These are phyloP conservation scores for Campoplex nolae DNA, from an alignment of 2,888 invertebrate genomes.

Conservation along the genomic window DNA sequence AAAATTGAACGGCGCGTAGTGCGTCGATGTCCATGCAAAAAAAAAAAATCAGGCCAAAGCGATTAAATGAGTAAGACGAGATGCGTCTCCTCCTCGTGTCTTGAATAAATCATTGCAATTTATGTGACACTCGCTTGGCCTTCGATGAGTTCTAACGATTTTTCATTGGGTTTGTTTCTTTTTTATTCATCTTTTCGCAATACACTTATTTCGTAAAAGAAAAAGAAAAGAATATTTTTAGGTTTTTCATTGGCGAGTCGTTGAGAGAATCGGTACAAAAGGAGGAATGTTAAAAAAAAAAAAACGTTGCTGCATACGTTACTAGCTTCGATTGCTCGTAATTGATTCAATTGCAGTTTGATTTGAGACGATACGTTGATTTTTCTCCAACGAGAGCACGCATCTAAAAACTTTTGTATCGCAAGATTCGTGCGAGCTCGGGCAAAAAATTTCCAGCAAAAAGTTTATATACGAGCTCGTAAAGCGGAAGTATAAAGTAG, in stretches of 20 bases:
- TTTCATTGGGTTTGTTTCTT: slow-evolving; percentile 6
- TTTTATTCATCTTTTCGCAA: neutral
- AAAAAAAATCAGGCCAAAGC: slow-evolving; percentile 62
- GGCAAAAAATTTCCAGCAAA: neutral
- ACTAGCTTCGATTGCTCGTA: slow-evolving; percentile 59
- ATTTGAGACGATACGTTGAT: slow-evolving; percentile 48
- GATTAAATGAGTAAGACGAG: slow-evolving; percentile 63
- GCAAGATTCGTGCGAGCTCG: neutral
- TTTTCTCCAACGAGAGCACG: slow-evolving; percentile 21
- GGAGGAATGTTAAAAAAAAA: neutral
- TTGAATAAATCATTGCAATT: slow-evolving; percentile 51
- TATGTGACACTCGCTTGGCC: slow-evolving; percentile 31
- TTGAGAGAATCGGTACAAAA: neutral
- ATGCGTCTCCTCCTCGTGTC: slow-evolving; percentile 35
- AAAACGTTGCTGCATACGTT: slow-evolving; percentile 8
- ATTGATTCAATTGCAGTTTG: slow-evolving; percentile 60
- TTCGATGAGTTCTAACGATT: slow-evolving; percentile 4
- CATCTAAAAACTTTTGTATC: slow-evolving; percentile 7
- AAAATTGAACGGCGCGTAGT: slow-evolving; percentile 18
- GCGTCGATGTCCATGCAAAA: slow-evolving; percentile 40
- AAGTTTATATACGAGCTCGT: slow-evolving; percentile 28
- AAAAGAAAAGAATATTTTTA: neutral
- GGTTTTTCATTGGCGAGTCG: neutral
- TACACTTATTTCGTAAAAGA: neutral
- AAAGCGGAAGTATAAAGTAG: slow-evolving; percentile 28